Evolutionary conservation across 1,140 invertebrate genomes (phyloP).

Genomic region (Chrysoperla carnea): DNA sequence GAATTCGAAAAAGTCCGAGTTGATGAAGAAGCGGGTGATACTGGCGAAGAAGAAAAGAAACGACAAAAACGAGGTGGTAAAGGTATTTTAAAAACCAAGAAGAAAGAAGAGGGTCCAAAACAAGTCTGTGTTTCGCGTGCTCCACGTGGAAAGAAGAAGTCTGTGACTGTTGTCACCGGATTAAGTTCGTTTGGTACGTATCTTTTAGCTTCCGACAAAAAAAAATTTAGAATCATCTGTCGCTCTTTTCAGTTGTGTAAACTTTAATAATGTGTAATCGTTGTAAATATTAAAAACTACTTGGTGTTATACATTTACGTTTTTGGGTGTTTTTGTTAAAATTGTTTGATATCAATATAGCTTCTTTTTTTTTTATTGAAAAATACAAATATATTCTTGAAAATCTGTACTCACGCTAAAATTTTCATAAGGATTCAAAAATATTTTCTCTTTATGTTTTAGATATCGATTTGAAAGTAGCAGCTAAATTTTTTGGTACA

Average conservation of each 20-base stretch:
- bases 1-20: slow-evolving; percentile 80
- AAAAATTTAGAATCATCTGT: not conserved
- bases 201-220: not conserved
- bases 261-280: not conserved
- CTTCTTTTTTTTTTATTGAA: too few species aligned
- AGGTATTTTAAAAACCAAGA: slow-evolving; percentile 73
- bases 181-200: slow-evolving; percentile 70
- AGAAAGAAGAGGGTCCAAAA: slow-evolving; percentile 65
- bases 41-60: slow-evolving; percentile 81
- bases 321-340: too few species aligned
- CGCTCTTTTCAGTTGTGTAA: slow-evolving; percentile 3
- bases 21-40: slow-evolving; percentile 44
- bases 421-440: too few species aligned
- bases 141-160: slow-evolving; percentile 96
- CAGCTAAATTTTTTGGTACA: slow-evolving; percentile 93
- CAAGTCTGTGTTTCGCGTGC: slow-evolving; percentile 74
- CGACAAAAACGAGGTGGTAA: slow-evolving; percentile 81
- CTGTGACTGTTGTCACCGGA: slow-evolving; percentile 80
- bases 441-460: slow-evolving; percentile 18
- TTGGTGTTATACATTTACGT: too few species aligned
- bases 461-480: slow-evolving; percentile 97
- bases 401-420: too few species aligned
- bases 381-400: too few species aligned
- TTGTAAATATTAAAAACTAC: too few species aligned
- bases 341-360: too few species aligned